A percentile compares a stretch with the other conserved stretches of the same genome.
phyloP scores from a whole-genome alignment of 2,888 invertebrate species.

The Seira sanloemensis region DNA sequence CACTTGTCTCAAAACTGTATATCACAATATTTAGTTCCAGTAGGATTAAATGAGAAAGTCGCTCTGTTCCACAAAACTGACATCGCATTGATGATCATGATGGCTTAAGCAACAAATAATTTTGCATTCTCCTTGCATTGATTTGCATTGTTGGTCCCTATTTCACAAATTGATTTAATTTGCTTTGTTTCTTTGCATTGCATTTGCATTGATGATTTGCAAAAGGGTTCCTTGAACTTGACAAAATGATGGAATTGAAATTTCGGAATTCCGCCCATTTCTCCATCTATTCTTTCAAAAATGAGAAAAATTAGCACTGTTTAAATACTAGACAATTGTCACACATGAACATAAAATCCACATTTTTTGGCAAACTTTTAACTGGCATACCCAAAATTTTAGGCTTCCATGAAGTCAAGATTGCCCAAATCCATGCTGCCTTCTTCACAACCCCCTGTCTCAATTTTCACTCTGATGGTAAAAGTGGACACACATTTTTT shows the following conservation, averaged over 20 bases:
- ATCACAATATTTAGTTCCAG: not conserved
- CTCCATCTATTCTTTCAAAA: not conserved
- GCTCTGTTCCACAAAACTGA: not conserved
- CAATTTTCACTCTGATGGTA: no score
- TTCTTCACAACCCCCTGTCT: no score
- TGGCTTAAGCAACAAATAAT: not conserved
- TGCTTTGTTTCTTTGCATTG: conserved; percentile 1
- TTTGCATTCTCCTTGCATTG: not conserved
- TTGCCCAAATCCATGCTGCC: no score
- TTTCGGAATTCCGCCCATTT: not conserved
- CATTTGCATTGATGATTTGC: conserved; percentile 28
- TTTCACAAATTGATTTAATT: no score
- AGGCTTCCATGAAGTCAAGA: no score
- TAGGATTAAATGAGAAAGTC: not conserved
- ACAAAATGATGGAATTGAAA: not conserved
- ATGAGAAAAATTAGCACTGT: no score
- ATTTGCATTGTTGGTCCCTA: conserved; percentile 4
- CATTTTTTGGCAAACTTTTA: not conserved
- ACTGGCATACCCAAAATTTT: conserved; percentile 2
- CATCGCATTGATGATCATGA: not conserved
- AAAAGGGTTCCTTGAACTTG: not conserved
- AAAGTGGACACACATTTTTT: no score
- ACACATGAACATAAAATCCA: no score
- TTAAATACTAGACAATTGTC: no score
- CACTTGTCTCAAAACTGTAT: not conserved